phyloP scores from a whole-genome alignment of 2,113 vertebrate species.

The Gambusia affinis region DNA sequence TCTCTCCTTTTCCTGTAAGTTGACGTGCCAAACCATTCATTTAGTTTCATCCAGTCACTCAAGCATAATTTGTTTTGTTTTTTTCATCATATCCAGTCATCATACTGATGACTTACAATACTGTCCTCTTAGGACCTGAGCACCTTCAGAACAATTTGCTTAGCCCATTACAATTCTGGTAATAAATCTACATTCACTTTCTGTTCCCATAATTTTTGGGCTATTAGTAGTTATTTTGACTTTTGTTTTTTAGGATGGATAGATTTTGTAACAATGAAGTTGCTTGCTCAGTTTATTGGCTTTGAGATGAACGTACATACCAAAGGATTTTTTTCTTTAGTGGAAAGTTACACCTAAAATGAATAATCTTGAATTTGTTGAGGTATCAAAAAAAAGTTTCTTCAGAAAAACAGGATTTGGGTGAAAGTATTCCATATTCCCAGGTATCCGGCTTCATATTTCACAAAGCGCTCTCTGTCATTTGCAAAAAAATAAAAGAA shows the following conservation, averaged over 20 bases:
- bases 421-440: constrained; percentile 28
- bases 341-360: constrained; percentile 29
- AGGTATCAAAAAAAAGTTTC: not conserved
- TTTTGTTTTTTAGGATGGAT: not conserved
- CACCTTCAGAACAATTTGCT: not conserved
- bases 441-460: constrained; percentile 25
- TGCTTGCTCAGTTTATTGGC: too few relatives aligned
- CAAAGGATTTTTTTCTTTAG: constrained; percentile 17
- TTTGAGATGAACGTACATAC: not conserved
- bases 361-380: constrained; percentile 23
- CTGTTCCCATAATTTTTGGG: too few relatives aligned
- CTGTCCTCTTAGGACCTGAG: not conserved
- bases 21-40: constrained; percentile 49
- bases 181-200: not conserved
- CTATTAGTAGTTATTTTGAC: too few relatives aligned
- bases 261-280: not conserved
- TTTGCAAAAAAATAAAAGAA: too few relatives aligned
- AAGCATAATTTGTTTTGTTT: constrained; percentile 17
- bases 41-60: constrained; percentile 30
- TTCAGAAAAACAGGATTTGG: not conserved
- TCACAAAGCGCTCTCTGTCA: constrained; percentile 22
- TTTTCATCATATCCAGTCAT: not conserved
- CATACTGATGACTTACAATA: not conserved
- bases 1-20: constrained; percentile 42
- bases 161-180: not conserved